phyloP scores from a whole-genome alignment of 2,113 vertebrate genomes.

The Tinamus guttatus region DNA sequence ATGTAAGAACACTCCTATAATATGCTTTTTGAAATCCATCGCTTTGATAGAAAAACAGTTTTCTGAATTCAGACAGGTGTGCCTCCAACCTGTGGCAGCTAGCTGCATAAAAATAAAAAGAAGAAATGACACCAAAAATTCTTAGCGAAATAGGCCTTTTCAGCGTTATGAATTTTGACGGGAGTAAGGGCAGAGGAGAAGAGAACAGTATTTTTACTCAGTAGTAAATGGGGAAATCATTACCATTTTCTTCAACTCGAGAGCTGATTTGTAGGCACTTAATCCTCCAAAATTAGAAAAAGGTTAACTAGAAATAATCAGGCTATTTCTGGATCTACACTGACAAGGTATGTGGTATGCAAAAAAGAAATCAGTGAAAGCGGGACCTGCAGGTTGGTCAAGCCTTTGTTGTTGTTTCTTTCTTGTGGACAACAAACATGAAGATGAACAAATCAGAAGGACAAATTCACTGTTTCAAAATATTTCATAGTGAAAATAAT shows the following conservation, averaged over 20 bases:
- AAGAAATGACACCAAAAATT: fast-evolving
- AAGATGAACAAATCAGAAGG: not conserved
- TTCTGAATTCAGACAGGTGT: not conserved
- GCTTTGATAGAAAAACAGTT: not conserved
- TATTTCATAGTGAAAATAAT: not conserved
- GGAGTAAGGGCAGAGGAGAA: not conserved
- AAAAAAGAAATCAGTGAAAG: not conserved
- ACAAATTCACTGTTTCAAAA: not conserved
- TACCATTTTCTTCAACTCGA: not conserved
- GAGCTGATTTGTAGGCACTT: not conserved
- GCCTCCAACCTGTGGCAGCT: not conserved
- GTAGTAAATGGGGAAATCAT: not conserved
- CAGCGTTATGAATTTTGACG: not conserved
- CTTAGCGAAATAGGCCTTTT: not conserved
- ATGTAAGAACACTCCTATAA: not conserved
- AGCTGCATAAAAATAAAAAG: not conserved
- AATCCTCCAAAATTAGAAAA: not conserved
- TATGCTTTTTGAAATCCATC: not conserved
- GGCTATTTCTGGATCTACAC: not conserved
- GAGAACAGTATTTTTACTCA: not conserved
- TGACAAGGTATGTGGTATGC: not conserved
- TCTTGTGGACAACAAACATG: not conserved
- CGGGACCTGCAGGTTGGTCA: not conserved
- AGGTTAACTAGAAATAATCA: not conserved
- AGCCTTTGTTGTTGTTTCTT: not conserved